These are phyloP conservation scores for Drosophila jambulina DNA, from an alignment of 1,140 invertebrate species.

Conservation along the genomic window DNA sequence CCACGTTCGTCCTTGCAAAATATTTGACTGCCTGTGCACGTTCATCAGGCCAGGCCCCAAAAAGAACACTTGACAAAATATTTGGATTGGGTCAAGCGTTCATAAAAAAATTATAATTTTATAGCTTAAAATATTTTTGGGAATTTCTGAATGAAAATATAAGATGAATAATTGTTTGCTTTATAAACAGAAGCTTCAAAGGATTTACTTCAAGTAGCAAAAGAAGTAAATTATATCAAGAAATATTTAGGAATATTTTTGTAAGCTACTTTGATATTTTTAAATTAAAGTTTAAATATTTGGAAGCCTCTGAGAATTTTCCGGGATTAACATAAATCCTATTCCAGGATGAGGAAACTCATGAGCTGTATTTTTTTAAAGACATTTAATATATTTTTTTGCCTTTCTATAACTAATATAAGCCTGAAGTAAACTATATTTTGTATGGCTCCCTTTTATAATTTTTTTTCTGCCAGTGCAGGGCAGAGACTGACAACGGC, in stretches of 20 bases:
- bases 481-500: constrained; percentile 12
- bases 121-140: not conserved
- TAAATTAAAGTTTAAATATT: not conserved
- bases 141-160: not conserved
- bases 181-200: not conserved
- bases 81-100: constrained; percentile 1
- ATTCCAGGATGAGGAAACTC: not conserved
- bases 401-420: no score
- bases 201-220: not conserved
- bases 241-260: not conserved
- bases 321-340: not conserved
- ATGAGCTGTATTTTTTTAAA: no score
- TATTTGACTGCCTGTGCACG: constrained; percentile 75
- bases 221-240: not conserved
- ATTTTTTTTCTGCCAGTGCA: constrained; percentile 21
- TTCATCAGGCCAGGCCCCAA: constrained; percentile 51
- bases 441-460: not conserved
- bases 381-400: no score
- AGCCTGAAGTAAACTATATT: not conserved
- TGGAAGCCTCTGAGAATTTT: no score
- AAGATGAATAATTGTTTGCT: not conserved
- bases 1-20: constrained; percentile 70
- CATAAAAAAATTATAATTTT: not conserved
- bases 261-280: not conserved
- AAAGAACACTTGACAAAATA: constrained; percentile 27